Evolutionary conservation across 2,888 invertebrate genomes (phyloP), one percentile per base, ranked within the genome.

Genomic region (Tenthredo notha): DNA sequence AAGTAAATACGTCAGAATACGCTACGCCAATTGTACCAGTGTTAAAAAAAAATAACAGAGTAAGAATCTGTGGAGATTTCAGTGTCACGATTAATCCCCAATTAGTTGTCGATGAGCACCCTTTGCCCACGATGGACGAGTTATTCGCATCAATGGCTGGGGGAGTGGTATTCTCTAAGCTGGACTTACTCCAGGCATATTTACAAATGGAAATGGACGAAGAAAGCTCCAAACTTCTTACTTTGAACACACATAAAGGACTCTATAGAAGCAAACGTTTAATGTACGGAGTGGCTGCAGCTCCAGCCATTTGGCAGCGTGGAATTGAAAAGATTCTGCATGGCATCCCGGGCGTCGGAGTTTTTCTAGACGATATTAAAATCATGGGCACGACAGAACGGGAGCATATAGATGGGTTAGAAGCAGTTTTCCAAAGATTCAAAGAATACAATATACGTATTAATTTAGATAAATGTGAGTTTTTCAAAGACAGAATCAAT

Each of bases 211-310:
- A 91, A 88, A 87, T 92, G 37, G 87, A 89, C 50, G 89, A 88
- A 10, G 88, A 90, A 18, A 88, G 90, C 85, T 85, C 88, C 75
- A 85, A 91, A 43, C 86, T 89, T 25, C 85, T 92, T n/a, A 92
- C 91, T 2, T 85, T 93, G 67, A 92, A 85, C 86, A 92, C 92
- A 0, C 91, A 90, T 83, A 91, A 90, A 85, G 92, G 92, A 2
- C 82, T 92, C 10, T 92, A 88, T 85, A 85, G 87, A 77, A 89
- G 89, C 80, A 92, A 88, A 10, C 85, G 92, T 21, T 84, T 92
- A 80, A 87, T 90, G 88, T 92, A 89, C 85, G 92, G 91, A 2
- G 85, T 92, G 5, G 89, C 91, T 1, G 87, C 89, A 78, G 92
- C 91, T 10, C 91, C 92, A 15, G 90, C 90, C 6, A 90, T 89